Percentiles rank a stretch among this genome's conserved stretches.
Conservation (phyloP, 2,113 vertebrate species). For the Thryonomys swinderianus region DNA sequence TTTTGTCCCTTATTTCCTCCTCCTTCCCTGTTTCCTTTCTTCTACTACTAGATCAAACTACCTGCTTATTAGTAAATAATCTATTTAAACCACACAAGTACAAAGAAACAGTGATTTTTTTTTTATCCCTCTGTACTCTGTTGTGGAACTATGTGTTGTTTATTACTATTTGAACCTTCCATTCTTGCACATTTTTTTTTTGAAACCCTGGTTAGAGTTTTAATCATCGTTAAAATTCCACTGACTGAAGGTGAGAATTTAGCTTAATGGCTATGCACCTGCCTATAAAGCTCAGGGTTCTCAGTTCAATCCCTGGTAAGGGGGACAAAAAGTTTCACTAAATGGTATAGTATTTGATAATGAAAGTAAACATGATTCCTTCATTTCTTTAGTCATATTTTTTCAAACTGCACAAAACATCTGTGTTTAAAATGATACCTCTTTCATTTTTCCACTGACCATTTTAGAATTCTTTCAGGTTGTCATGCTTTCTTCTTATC, state of each 20-base stretch:
- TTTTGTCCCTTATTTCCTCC: not conserved
- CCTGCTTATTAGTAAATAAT: not conserved
- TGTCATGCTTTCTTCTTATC: not conserved
- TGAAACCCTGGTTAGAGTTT: not conserved
- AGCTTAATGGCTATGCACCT: too few relatives aligned
- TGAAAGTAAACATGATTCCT: not conserved
- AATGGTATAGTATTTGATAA: not conserved
- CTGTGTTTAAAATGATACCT: not conserved
- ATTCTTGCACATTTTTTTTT: not conserved
- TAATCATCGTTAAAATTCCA: not conserved
- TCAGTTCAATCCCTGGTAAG: too few relatives aligned
- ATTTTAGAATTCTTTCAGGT: not conserved
- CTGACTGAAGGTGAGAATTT: too few relatives aligned
- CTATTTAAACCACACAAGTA: not conserved
- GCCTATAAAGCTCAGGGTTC: too few relatives aligned
- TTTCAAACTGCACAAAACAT: not conserved
- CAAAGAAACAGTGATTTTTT: not conserved
- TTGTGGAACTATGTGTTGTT: not conserved
- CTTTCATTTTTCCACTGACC: not conserved
- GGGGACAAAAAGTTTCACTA: not conserved
- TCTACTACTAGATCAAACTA: not conserved
- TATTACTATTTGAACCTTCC: not conserved
- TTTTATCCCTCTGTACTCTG: too few relatives aligned
- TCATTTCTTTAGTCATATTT: not conserved
- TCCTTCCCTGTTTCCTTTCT: not conserved